Conservation (phyloP, 2,113 vertebrate genomes). For the Corythornis cristatus region DNA sequence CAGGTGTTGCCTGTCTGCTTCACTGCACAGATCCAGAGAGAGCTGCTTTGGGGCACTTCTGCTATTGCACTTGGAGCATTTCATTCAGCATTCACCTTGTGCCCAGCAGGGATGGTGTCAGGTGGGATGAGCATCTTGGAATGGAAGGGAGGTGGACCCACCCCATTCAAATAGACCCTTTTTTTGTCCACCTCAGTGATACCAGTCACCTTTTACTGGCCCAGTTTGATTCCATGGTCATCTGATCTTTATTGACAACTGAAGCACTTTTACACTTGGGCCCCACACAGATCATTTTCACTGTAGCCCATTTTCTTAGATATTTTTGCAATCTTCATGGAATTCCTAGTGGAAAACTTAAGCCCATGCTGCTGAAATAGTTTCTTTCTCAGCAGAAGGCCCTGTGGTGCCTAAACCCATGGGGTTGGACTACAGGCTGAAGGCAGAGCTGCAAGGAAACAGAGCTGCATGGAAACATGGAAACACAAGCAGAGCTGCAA, state of each 20-base stretch:
- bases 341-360: background rate
- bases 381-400: background rate
- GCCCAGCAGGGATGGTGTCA: background rate
- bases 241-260: background rate
- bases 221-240: background rate
- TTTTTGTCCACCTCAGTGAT: background rate
- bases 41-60: background rate
- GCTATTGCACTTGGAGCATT: background rate
- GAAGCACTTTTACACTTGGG: background rate
- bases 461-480: no score
- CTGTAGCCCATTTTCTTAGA: background rate
- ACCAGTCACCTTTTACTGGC: background rate
- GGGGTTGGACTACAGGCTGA: background rate
- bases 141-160: background rate
- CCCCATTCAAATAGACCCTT: background rate
- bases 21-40: background rate
- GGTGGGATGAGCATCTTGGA: background rate
- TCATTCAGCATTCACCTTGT: background rate
- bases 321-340: rapidly evolving
- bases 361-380: background rate
- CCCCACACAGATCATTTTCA: background rate
- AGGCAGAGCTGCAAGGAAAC: background rate
- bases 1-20: background rate
- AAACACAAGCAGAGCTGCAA: background rate
- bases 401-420: background rate